These are phyloP conservation scores for Lapara coniferarum DNA, from an alignment of 2,888 invertebrate species.

Conservation along the genomic window DNA sequence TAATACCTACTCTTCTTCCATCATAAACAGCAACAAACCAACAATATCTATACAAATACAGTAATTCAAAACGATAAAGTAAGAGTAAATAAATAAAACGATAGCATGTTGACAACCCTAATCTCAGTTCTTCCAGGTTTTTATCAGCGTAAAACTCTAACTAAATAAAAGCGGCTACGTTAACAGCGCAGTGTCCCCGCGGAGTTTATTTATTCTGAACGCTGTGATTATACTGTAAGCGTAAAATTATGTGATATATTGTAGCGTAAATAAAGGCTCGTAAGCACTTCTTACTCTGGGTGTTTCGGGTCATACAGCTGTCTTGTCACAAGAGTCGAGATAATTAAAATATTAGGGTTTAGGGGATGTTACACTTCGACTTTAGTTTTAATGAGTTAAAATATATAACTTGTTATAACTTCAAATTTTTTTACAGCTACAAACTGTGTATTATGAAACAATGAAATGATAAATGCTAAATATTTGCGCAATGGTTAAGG, in stretches of 20 bases:
- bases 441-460: too few species aligned
- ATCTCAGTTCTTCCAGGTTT: conserved; percentile 32
- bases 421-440: too few species aligned
- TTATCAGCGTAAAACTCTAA: conserved; percentile 48
- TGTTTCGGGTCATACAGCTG: conserved; percentile 27
- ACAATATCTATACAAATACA: too few species aligned
- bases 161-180: conserved; percentile 49
- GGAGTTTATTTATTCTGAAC: conserved; percentile 50
- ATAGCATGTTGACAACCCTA: conserved; percentile 29
- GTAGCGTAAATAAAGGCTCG: conserved; percentile 48
- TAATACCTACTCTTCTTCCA: too few species aligned
- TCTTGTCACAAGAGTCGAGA: conserved; percentile 13
- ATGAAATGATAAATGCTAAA: too few species aligned
- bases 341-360: conserved; percentile 5
- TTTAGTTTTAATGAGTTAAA: too few species aligned
- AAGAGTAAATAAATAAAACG: background rate
- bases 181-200: conserved; percentile 47
- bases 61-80: too few species aligned
- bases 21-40: too few species aligned
- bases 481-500: background rate
- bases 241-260: conserved; percentile 45
- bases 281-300: conserved; percentile 40
- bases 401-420: too few species aligned
- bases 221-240: conserved; percentile 51
- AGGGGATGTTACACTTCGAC: background rate